These are phyloP conservation scores for Connochaetes taurinus DNA, from an alignment of 2,113 vertebrate species.

Conservation along the genomic window DNA sequence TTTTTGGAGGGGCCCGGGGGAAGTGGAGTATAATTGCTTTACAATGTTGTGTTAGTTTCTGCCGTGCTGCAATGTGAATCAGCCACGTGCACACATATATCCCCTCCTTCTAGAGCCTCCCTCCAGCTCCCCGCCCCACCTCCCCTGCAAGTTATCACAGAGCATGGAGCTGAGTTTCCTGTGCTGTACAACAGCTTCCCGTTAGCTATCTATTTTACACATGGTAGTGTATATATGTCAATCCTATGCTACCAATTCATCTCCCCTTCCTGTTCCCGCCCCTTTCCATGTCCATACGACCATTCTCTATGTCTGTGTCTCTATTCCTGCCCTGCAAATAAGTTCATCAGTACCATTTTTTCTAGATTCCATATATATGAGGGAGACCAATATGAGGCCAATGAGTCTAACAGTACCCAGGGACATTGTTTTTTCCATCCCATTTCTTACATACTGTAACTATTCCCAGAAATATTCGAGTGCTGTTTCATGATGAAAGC, in stretches of 20 bases:
- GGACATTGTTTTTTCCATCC: neutral
- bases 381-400: neutral
- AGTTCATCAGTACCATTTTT: neutral
- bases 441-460: neutral
- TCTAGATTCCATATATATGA: neutral
- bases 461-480: neutral
- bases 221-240: neutral
- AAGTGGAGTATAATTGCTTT: neutral
- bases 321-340: neutral
- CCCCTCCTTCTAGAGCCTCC: neutral
- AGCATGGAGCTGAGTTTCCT: neutral
- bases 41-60: neutral
- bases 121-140: neutral
- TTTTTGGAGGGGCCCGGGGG: fast-evolving
- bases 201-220: neutral
- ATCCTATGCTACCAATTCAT: neutral
- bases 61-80: neutral
- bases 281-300: neutral
- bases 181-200: neutral
- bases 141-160: neutral
- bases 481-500: neutral
- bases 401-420: neutral
- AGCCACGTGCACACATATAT: neutral
- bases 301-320: neutral
- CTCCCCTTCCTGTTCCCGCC: neutral